Conservation (phyloP, 1,140 invertebrate species). For the Drosophila kanapiae region DNA sequence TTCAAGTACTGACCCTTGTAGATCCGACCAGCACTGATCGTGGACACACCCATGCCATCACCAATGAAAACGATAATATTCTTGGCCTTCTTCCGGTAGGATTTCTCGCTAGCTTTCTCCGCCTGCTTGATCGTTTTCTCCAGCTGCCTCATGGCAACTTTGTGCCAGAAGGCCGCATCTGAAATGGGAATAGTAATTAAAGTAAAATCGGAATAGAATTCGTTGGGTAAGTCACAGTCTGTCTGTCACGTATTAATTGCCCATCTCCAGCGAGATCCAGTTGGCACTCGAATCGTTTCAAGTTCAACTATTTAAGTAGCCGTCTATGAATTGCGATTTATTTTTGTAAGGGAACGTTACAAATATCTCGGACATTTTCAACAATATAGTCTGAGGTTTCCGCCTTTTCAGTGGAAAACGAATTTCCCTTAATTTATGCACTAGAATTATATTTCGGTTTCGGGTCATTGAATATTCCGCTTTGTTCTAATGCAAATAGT, state of each 20-base stretch:
- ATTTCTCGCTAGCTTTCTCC: slow-evolving; percentile 60
- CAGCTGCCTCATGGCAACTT: slow-evolving; percentile 65
- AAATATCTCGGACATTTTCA: slow-evolving; percentile 9
- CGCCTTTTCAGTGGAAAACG: neutral
- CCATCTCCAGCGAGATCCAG: slow-evolving; percentile 52
- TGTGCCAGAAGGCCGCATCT: slow-evolving; percentile 74
- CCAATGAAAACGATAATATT: slow-evolving; percentile 92
- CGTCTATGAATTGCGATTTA: slow-evolving; percentile 61
- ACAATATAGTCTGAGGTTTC: slow-evolving; percentile 13
- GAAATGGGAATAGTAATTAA: slow-evolving; percentile 10
- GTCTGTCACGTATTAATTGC: slow-evolving; percentile 46
- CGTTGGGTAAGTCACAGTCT: slow-evolving; percentile 30
- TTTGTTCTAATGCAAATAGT: neutral
- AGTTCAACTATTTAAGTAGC: slow-evolving; percentile 28
- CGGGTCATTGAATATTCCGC: neutral
- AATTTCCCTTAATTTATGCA: slow-evolving; percentile 21
- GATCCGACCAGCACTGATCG: slow-evolving; percentile 90
- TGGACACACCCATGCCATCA: slow-evolving; percentile 92
- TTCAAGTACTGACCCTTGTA: slow-evolving; percentile 87
- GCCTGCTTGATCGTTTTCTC: slow-evolving; percentile 61
- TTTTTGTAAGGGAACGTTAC: slow-evolving; percentile 31
- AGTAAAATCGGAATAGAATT: slow-evolving; percentile 12
- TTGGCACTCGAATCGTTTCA: slow-evolving; percentile 56
- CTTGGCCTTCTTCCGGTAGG: slow-evolving; percentile 87
- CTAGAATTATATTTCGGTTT: neutral